These are phyloP conservation scores for Drosophila azteca DNA, from an alignment of 1,140 invertebrate species.

Conservation along the genomic window DNA sequence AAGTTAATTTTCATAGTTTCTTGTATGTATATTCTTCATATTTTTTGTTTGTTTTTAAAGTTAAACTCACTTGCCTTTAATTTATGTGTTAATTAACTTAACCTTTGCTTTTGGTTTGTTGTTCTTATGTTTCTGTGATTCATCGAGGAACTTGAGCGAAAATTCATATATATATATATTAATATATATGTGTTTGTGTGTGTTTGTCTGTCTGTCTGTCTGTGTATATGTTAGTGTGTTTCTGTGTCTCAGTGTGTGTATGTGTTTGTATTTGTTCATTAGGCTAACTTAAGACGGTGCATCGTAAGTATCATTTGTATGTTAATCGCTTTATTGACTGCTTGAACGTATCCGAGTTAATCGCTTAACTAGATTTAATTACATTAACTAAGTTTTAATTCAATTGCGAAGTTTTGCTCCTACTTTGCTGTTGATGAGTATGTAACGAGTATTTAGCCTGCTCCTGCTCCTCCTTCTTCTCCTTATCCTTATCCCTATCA, in stretches of 20 bases:
- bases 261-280: constrained; percentile 43
- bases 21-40: neutral
- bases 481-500: no score
- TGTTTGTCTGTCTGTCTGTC: constrained; percentile 1
- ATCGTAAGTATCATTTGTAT: constrained; percentile 47
- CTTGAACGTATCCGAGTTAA: constrained; percentile 61
- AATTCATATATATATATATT: constrained; percentile 66
- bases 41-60: constrained; percentile 43
- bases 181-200: constrained; percentile 22
- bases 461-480: constrained; percentile 15
- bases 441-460: constrained; percentile 34
- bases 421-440: constrained; percentile 61
- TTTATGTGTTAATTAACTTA: constrained; percentile 58
- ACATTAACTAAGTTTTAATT: constrained; percentile 70
- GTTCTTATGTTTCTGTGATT: constrained; percentile 55
- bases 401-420: constrained; percentile 81
- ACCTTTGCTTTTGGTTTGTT: constrained; percentile 50
- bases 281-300: constrained; percentile 72
- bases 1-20: constrained; percentile 36
- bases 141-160: constrained; percentile 79
- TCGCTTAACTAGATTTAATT: constrained; percentile 63
- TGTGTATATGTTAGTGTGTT: constrained; percentile 24
- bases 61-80: constrained; percentile 73
- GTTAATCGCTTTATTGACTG: constrained; percentile 71
- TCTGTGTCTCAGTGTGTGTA: constrained; percentile 21